Evolutionary conservation across 2,888 invertebrate genomes (phyloP).

Genomic region (Amiota mariae): DNA sequence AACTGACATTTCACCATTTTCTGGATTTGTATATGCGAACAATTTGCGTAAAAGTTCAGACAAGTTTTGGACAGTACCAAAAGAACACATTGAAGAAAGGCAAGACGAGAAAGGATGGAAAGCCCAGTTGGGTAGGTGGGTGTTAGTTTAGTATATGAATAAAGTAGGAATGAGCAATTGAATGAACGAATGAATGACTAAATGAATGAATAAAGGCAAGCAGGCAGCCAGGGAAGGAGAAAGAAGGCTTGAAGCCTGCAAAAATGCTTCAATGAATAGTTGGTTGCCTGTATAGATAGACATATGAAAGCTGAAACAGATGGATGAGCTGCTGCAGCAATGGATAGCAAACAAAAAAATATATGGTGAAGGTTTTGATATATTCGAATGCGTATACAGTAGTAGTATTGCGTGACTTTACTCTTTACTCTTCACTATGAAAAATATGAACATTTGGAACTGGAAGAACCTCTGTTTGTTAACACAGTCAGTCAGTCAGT

Average conservation of each 20-base stretch:
- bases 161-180: background rate
- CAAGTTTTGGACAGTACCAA: constrained; percentile 13
- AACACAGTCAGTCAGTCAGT: background rate
- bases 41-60: constrained; percentile 49
- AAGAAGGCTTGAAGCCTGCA: background rate
- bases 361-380: constrained; percentile 22
- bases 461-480: background rate
- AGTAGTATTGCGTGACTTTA: background rate
- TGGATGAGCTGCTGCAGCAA: constrained; percentile 5
- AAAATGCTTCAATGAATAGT: background rate
- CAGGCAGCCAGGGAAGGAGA: background rate
- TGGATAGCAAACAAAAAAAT: constrained; percentile 14
- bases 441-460: background rate
- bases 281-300: background rate
- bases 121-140: no score
- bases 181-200: constrained; percentile 9
- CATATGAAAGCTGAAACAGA: constrained; percentile 25
- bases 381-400: constrained; percentile 16
- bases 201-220: constrained; percentile 12
- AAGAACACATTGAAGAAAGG: background rate
- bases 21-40: constrained; percentile 50
- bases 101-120: background rate
- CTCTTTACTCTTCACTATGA: background rate
- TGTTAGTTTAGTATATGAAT: no score
- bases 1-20: constrained; percentile 70